A percentile compares a stretch with the other conserved stretches of the same genome.
Evolutionary conservation across 2,888 invertebrate genomes (phyloP).

Genomic region (Alitta virens): DNA sequence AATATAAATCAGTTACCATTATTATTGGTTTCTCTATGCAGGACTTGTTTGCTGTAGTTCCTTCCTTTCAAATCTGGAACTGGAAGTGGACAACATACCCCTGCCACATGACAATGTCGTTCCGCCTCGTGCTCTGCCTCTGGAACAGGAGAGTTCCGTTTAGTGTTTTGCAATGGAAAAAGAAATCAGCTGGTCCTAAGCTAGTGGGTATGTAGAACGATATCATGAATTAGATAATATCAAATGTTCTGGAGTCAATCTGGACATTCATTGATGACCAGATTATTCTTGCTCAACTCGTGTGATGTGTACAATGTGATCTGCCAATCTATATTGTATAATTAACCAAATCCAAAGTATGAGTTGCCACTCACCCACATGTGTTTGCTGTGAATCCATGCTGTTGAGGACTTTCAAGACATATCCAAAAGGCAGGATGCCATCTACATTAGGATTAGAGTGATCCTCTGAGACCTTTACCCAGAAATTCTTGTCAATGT

Average conservation of each 20-base stretch:
- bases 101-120: conserved; percentile 6
- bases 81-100: conserved; percentile 23
- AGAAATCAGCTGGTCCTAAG: too few relatives aligned
- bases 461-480: conserved; percentile 62
- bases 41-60: conserved; percentile 3
- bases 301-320: too few relatives aligned
- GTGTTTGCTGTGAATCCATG: conserved; percentile 70
- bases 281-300: too few relatives aligned
- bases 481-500: conserved; percentile 77
- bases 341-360: too few relatives aligned
- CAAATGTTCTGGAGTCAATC: too few relatives aligned
- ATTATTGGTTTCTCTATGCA: too few relatives aligned
- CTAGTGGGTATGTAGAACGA: too few relatives aligned
- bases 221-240: too few relatives aligned
- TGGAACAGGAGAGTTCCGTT: not conserved
- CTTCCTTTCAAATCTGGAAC: conserved; percentile 24
- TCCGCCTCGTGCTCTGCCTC: conserved; percentile 24
- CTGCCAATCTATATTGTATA: too few relatives aligned
- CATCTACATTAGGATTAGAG: conserved; percentile 34
- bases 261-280: too few relatives aligned
- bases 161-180: too few relatives aligned
- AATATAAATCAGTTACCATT: too few relatives aligned
- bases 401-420: conserved; percentile 82
- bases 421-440: conserved; percentile 46
- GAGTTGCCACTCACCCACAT: conserved; percentile 32